phyloP scores from a whole-genome alignment of 2,888 invertebrate genomes.

The Drosophila villosipedis region DNA sequence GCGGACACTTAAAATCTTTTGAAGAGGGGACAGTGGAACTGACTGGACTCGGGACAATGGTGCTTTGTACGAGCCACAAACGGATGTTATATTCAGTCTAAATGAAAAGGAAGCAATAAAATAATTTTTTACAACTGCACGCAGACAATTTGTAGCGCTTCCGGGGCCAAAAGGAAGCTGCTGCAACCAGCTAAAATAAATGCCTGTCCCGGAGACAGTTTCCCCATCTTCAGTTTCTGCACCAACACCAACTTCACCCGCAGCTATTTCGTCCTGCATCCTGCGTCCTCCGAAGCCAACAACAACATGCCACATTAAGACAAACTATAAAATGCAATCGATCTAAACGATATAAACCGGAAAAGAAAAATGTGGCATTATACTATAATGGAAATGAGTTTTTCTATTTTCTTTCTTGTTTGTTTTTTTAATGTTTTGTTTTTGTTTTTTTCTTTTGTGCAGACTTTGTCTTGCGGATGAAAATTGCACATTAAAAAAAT shows the following conservation, averaged over 20 bases:
- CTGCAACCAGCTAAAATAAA: slow-evolving; percentile 55
- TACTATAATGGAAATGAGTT: slow-evolving; percentile 76
- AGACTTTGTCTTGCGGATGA: slow-evolving; percentile 51
- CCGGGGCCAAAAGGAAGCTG: slow-evolving; percentile 65
- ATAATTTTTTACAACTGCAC: slow-evolving; percentile 62
- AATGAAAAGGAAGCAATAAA: slow-evolving; percentile 81
- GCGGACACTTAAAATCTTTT: slow-evolving; percentile 56
- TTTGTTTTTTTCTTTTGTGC: slow-evolving; percentile 16
- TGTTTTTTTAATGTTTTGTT: slow-evolving; percentile 25
- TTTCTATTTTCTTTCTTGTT: slow-evolving; percentile 50
- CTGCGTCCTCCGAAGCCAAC: slow-evolving; percentile 32
- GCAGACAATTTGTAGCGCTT: slow-evolving; percentile 72
- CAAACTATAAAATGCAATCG: slow-evolving; percentile 83
- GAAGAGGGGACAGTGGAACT: slow-evolving; percentile 32
- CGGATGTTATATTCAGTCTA: slow-evolving; percentile 72
- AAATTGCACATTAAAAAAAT: slow-evolving; percentile 60
- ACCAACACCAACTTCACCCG: slow-evolving; percentile 38
- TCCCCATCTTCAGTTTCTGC: slow-evolving; percentile 36
- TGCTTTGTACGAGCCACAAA: slow-evolving; percentile 60
- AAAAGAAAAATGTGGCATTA: slow-evolving; percentile 79
- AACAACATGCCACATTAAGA: slow-evolving; percentile 70
- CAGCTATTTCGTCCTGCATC: slow-evolving; percentile 35
- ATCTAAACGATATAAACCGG: slow-evolving; percentile 79
- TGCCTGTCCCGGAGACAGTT: slow-evolving; percentile 63
- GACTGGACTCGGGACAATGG: slow-evolving; percentile 56